Evolutionary conservation across 1,140 invertebrate species (phyloP), one percentile per base, ranked within the genome.

Genomic region (Eumeta japonica): DNA sequence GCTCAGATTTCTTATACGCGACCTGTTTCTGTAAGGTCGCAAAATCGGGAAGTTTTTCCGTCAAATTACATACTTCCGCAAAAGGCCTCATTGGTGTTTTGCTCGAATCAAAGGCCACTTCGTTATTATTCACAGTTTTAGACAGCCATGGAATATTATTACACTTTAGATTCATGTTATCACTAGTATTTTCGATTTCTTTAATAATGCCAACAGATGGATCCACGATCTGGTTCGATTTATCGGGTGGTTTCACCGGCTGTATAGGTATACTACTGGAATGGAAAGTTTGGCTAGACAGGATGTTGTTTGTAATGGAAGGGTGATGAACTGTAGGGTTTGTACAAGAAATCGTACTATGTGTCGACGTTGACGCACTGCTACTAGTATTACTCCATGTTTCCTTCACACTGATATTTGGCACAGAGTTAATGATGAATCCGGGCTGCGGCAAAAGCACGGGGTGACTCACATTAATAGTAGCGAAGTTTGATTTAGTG

Each of bases 401-500:
- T 43, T 74, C 70, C 31, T 74, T 74, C n/a, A 71, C 70, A 30
- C 73, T 71, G 10, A 74, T 64, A 66, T 68, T 77, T 63, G 70
- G 70, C 58, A 76, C 70, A 28, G 75, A 73, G 35, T 74, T 73
- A 18, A 76, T 65, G 29, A 77, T 76, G 46, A 67, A 77, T 41
- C 75, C 73, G 9, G 75, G 62, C 40, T 73, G 72, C 7, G 68
- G 71, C 36, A 77, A 54, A 31, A 77, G 52, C 35, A 77, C 51
- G 10, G 71, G 60, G 49, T 75, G 72, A 38, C 68, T 75, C 30
- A 71, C 46, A 39, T 74, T 76, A 14, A 76, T 64, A 15, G 68
- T 50, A n/a, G n/a, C n/a, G 37, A 60, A 77, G 52, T 74, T 75
- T 28, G 56, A 58, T 57, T 77, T 77, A 13, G 60, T 50, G 39